Evolutionary conservation across 1,140 invertebrate species (phyloP).

Genomic region (Hylyphantes graminicola): DNA sequence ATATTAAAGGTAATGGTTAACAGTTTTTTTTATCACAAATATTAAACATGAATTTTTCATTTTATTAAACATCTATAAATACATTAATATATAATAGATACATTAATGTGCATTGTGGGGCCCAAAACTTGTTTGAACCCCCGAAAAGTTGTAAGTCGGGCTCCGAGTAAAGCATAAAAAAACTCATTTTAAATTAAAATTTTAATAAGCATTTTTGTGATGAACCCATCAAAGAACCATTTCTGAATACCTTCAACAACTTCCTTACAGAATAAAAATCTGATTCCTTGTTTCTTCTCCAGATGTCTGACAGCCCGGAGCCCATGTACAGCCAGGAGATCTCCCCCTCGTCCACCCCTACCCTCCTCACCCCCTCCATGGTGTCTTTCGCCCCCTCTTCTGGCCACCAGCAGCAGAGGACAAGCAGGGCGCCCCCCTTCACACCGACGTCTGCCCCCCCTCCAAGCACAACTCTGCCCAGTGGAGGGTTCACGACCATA

Average conservation of each 20-base stretch:
- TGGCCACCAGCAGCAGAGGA: neutral
- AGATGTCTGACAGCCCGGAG: constrained; percentile 51
- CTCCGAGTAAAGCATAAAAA: too few species aligned
- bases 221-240: neutral
- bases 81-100: too few species aligned
- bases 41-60: too few species aligned
- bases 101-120: too few species aligned
- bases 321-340: constrained; percentile 19
- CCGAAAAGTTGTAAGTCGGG: too few species aligned
- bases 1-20: too few species aligned
- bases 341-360: constrained; percentile 20
- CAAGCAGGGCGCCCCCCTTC: constrained; percentile 13
- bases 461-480: constrained; percentile 2
- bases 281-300: neutral
- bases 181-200: too few species aligned
- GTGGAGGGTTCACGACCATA: constrained; percentile 38
- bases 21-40: too few species aligned
- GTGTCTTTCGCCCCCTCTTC: constrained; percentile 36
- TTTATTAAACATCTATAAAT: too few species aligned
- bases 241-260: neutral
- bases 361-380: constrained; percentile 33
- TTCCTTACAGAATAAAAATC: neutral
- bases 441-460: constrained; percentile 9
- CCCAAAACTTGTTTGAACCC: too few species aligned
- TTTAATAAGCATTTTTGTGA: too few species aligned